Evolutionary conservation across 2,888 invertebrate genomes (phyloP).

Genomic region (Oscheius sp.): DNA sequence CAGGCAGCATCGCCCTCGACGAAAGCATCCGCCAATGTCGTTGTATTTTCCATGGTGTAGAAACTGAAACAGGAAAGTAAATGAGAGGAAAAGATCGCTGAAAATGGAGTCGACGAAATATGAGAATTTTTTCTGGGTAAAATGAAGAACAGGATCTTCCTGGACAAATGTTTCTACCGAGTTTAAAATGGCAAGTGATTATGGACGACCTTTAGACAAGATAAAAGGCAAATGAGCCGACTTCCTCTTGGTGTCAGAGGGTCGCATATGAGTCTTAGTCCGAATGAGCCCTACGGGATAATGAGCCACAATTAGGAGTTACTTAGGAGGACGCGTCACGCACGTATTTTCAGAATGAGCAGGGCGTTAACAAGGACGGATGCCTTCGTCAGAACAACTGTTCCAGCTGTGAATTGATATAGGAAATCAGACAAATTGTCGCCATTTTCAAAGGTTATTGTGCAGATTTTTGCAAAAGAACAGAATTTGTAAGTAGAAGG

Average conservation of each 20-base stretch:
- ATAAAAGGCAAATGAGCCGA: no score
- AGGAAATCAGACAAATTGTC: no score
- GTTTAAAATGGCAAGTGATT: not conserved
- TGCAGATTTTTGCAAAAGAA: no score
- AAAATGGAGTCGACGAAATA: not conserved
- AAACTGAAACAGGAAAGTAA: conserved; percentile 9
- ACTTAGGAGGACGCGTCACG: conserved; percentile 8
- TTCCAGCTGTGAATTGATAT: no score
- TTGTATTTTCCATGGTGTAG: conserved; percentile 24
- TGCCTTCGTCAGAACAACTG: not conserved
- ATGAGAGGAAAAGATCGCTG: not conserved
- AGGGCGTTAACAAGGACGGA: conserved; percentile 3
- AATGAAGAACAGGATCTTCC: not conserved
- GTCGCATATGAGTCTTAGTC: not conserved
- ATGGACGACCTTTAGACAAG: no score
- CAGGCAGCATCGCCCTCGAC: conserved; percentile 42
- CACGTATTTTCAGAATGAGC: conserved; percentile 1
- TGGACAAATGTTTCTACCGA: not conserved
- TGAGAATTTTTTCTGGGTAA: not conserved
- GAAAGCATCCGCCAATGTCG: conserved; percentile 18
- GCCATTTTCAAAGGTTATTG: no score
- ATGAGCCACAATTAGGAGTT: conserved; percentile 32
- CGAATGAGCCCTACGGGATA: not conserved
- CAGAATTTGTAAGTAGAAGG: no score
- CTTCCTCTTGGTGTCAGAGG: not conserved